Evolutionary conservation across 2,888 invertebrate species (phyloP).

Genomic region (Athalia cordata): DNA sequence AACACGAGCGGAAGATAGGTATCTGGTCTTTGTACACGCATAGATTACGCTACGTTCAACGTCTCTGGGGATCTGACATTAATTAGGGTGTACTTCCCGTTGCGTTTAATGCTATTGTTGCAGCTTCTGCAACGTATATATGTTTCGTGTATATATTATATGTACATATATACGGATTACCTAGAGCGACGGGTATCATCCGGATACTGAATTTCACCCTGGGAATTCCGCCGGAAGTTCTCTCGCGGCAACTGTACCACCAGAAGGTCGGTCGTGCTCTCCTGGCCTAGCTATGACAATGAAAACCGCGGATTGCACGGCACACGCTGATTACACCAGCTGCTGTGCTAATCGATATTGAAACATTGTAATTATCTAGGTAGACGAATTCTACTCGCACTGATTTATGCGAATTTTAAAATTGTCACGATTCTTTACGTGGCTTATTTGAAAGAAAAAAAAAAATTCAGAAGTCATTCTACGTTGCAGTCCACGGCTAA

Average conservation of each 20-base stretch:
- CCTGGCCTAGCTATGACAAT: not conserved
- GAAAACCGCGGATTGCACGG: constrained; percentile 3
- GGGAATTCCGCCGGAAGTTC: constrained; percentile 28
- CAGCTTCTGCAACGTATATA: not conserved
- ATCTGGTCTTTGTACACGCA: constrained; percentile 3
- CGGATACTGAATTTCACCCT: constrained; percentile 28
- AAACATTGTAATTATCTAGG: too few relatives aligned
- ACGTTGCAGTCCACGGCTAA: not conserved
- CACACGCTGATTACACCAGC: constrained; percentile 24
- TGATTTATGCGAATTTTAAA: not conserved
- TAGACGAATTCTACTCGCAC: not conserved
- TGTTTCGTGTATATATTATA: too few relatives aligned
- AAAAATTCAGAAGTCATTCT: not conserved
- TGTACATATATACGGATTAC: constrained; percentile 10
- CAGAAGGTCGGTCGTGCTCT: constrained; percentile 12
- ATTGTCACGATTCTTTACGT: not conserved
- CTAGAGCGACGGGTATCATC: not conserved
- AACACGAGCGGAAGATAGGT: constrained; percentile 2
- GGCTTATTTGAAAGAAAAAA: too few relatives aligned
- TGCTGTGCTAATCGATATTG: constrained; percentile 13
- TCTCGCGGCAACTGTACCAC: constrained; percentile 26
- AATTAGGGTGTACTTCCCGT: constrained; percentile 36
- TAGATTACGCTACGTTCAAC: constrained; percentile 10
- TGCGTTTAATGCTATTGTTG: constrained; percentile 41
- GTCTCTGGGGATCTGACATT: constrained; percentile 18